phyloP scores from a whole-genome alignment of 1,140 invertebrate species.

The Mesaphorura yosii region DNA sequence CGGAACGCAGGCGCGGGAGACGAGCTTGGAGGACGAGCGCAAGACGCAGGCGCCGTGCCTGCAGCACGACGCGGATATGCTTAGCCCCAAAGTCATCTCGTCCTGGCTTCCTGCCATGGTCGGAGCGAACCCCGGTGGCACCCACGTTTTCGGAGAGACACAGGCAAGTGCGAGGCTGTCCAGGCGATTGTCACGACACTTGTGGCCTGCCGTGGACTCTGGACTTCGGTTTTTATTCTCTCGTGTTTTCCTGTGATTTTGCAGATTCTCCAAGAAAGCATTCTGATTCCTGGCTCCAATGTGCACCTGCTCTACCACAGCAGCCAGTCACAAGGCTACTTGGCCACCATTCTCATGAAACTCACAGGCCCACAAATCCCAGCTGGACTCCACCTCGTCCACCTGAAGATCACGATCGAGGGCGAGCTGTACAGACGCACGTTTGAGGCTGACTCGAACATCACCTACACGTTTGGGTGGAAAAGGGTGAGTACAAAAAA shows the following conservation, averaged over 20 bases:
- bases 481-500: too few species aligned
- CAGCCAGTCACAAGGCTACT: constrained; percentile 78
- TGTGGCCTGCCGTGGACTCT: too few species aligned
- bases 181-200: background rate
- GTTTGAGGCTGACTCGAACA: constrained; percentile 88
- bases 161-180: constrained; percentile 48
- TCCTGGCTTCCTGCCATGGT: constrained; percentile 75
- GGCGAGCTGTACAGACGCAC: constrained; percentile 79
- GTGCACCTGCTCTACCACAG: constrained; percentile 87
- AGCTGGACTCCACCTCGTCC: constrained; percentile 66
- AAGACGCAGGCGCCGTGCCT: constrained; percentile 47
- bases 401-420: constrained; percentile 80
- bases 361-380: constrained; percentile 71
- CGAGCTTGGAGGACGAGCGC: constrained; percentile 12
- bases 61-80: constrained; percentile 69
- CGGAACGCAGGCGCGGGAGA: constrained; percentile 33
- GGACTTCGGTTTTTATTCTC: too few species aligned
- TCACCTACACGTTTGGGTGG: constrained; percentile 93
- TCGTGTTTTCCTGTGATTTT: background rate
- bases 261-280: constrained; percentile 90
- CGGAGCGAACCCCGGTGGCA: constrained; percentile 64
- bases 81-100: constrained; percentile 67
- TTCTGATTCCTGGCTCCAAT: constrained; percentile 80
- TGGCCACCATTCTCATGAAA: constrained; percentile 81
- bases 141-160: constrained; percentile 73